These are phyloP conservation scores for Podiceps cristatus DNA, from an alignment of 2,113 vertebrate genomes.

Conservation along the genomic window DNA sequence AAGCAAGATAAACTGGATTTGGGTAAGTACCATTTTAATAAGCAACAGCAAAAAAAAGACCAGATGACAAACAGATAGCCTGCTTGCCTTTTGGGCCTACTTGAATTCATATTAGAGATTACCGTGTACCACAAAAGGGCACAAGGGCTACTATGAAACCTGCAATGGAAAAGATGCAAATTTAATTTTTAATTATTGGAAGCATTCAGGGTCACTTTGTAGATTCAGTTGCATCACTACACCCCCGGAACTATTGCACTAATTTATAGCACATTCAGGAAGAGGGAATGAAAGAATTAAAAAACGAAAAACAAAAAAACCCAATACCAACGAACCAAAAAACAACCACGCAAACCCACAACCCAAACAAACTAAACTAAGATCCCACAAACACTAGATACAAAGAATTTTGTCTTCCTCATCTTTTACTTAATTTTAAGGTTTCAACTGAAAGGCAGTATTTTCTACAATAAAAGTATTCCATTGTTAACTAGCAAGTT, in stretches of 20 bases:
- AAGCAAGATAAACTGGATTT: constrained; percentile 2
- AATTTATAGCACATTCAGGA: background rate
- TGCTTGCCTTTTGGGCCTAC: background rate
- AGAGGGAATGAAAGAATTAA: background rate
- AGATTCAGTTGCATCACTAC: background rate
- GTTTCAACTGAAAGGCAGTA: background rate
- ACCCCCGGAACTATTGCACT: background rate
- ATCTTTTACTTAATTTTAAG: background rate
- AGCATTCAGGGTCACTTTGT: background rate
- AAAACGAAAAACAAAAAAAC: background rate
- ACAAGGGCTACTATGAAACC: background rate
- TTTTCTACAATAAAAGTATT: background rate
- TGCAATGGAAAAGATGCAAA: background rate
- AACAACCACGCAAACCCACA: background rate
- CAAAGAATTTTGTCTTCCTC: background rate
- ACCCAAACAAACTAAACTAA: background rate
- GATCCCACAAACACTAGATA: background rate
- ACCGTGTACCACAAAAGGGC: background rate
- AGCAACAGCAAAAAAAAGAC: background rate
- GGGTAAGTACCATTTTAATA: background rate
- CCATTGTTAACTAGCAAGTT: background rate
- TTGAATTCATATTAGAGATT: background rate
- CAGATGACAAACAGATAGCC: background rate
- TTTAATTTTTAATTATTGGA: background rate
- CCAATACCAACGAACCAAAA: too few relatives aligned